A percentile compares a stretch with the other conserved stretches of the same genome.
Conservation (phyloP, 1,140 invertebrate genomes). For the Tetranychus urticae region DNA sequence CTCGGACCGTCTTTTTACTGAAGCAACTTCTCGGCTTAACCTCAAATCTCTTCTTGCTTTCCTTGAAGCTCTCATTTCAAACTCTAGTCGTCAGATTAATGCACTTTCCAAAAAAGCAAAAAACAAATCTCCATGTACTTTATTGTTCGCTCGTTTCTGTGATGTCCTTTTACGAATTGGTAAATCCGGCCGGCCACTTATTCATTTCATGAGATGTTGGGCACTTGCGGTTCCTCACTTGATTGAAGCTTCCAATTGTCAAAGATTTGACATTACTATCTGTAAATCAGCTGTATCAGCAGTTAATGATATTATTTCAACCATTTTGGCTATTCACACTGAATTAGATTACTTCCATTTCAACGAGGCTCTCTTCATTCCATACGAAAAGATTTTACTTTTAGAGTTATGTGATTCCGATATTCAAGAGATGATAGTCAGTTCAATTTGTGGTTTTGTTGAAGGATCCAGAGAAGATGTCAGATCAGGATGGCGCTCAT, state of each 20-base stretch:
- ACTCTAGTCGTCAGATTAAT: constrained; percentile 25
- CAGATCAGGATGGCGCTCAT: constrained; percentile 67
- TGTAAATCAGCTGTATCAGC: constrained; percentile 79
- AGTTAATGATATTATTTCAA: constrained; percentile 70
- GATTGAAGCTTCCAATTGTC: constrained; percentile 66
- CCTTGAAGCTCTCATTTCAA: constrained; percentile 47
- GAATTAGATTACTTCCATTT: constrained; percentile 82
- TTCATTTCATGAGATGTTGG: constrained; percentile 74
- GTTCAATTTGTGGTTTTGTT: constrained; percentile 80
- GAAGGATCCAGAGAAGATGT: constrained; percentile 77
- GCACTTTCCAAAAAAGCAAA: neutral
- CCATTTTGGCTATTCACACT: constrained; percentile 48
- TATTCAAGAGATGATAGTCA: constrained; percentile 71
- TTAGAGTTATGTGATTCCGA: constrained; percentile 72
- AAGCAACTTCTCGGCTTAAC: constrained; percentile 63
- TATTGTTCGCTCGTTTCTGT: constrained; percentile 53
- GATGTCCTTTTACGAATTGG: constrained; percentile 66
- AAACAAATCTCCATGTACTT: constrained; percentile 15
- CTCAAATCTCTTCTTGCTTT: constrained; percentile 55
- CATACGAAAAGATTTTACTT: constrained; percentile 77
- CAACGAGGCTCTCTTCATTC: constrained; percentile 78
- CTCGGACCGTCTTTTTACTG: constrained; percentile 46
- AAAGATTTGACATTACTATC: constrained; percentile 50
- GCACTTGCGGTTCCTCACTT: constrained; percentile 66
- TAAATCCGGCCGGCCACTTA: constrained; percentile 54